phyloP scores from a whole-genome alignment of 2,888 invertebrate species.

The Conops quadrifasciatus region DNA sequence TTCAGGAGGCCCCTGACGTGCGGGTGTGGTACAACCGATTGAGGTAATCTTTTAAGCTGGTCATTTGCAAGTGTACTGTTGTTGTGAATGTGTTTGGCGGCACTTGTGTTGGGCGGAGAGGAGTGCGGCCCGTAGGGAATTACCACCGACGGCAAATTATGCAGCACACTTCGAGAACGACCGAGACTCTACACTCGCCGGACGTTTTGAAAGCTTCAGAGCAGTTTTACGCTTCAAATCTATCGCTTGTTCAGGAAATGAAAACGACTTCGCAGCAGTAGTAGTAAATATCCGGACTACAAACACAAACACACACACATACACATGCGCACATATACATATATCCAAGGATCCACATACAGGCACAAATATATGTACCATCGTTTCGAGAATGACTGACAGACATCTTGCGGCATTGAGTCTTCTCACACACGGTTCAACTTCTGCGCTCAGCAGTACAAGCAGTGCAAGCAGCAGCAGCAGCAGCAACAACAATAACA shows the following conservation, averaged over 20 bases:
- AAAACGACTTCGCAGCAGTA: background rate
- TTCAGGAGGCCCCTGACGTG: background rate
- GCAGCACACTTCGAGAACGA: conserved; percentile 10
- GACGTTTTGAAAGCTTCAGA: background rate
- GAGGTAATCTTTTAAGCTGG: conserved; percentile 28
- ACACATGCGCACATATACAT: background rate
- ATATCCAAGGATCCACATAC: background rate
- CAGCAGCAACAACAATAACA: conserved; percentile 30
- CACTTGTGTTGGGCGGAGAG: background rate
- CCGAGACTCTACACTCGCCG: background rate
- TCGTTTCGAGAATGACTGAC: conserved; percentile 27
- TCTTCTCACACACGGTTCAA: conserved; percentile 15
- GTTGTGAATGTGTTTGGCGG: background rate
- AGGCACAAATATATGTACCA: too few species aligned
- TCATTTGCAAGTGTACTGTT: background rate
- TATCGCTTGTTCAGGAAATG: conserved; percentile 7
- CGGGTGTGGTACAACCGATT: conserved; percentile 37
- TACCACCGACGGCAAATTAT: conserved; percentile 13
- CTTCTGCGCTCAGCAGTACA: conserved; percentile 1
- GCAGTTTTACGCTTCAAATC: background rate
- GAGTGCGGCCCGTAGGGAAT: conserved; percentile 5
- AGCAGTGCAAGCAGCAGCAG: conserved; percentile 8
- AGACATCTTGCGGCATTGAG: conserved; percentile 34
- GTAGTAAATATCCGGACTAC: conserved; percentile 3
- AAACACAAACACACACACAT: conserved; percentile 6